These are phyloP conservation scores for Tylochromis polylepis DNA, from an alignment of 2,113 vertebrate species.

Conservation along the genomic window DNA sequence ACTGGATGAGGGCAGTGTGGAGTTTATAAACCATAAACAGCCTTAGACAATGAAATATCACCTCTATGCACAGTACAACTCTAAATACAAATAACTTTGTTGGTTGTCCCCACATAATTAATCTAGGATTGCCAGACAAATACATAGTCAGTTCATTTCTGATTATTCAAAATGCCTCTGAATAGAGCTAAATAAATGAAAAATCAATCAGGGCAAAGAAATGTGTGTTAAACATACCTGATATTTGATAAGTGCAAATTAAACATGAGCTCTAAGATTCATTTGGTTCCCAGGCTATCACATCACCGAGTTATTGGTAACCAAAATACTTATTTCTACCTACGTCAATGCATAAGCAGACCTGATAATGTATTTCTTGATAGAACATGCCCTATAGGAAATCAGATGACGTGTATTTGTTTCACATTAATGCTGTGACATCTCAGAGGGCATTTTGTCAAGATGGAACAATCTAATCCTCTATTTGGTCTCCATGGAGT, in stretches of 20 bases:
- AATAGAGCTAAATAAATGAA: background rate
- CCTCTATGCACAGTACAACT: background rate
- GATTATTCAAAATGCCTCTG: background rate
- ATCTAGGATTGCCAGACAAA: background rate
- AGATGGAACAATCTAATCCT: slow-evolving; percentile 45
- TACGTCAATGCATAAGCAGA: background rate
- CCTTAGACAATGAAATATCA: background rate
- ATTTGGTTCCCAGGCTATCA: background rate
- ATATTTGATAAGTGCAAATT: background rate
- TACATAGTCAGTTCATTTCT: background rate
- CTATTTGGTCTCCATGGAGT: slow-evolving; percentile 29
- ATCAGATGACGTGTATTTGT: background rate
- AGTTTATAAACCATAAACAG: background rate
- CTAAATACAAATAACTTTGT: background rate
- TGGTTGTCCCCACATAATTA: background rate
- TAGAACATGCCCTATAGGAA: background rate
- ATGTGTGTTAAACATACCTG: background rate
- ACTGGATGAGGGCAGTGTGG: background rate
- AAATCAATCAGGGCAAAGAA: background rate
- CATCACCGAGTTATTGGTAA: background rate
- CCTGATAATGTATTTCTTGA: background rate
- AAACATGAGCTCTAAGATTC: background rate
- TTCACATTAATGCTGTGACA: background rate
- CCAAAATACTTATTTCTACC: background rate
- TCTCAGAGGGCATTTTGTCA: slow-evolving; percentile 34